These are phyloP conservation scores for Cynopterus brachyotis DNA, from an alignment of 2,113 vertebrate species.

Conservation along the genomic window DNA sequence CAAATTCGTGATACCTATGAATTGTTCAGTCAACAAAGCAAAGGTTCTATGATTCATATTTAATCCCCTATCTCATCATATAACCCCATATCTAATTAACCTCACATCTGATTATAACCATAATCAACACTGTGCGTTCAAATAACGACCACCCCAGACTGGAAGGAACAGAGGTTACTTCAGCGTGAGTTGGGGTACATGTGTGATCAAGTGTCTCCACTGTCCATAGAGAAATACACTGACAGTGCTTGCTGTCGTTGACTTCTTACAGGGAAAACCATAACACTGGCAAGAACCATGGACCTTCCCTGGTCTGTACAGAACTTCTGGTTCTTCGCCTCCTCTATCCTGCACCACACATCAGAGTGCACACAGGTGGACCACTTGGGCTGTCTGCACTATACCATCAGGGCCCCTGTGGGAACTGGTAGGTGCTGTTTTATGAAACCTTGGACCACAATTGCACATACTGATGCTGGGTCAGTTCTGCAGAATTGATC, in stretches of 20 bases:
- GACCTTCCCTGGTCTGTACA: constrained; percentile 92
- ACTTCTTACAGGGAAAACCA: constrained; percentile 90
- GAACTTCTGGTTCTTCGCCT: constrained; percentile 97
- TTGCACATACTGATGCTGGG: fast-evolving
- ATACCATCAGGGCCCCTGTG: constrained; percentile 90
- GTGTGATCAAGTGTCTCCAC: fast-evolving
- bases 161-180: neutral
- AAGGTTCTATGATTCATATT: neutral
- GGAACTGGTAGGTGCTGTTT: constrained; percentile 90
- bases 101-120: neutral
- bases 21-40: neutral
- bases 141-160: neutral
- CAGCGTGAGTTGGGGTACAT: fast-evolving
- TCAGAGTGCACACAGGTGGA: constrained; percentile 92
- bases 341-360: constrained; percentile 91
- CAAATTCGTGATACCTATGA: neutral
- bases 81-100: neutral
- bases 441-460: fast-evolving
- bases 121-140: neutral
- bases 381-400: constrained; percentile 90
- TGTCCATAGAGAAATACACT: fast-evolving
- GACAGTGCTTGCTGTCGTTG: neutral
- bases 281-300: constrained; percentile 89
- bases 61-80: neutral
- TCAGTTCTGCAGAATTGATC: too few relatives aligned